Percentiles rank a stretch among this genome's conserved stretches.
phyloP scores from a whole-genome alignment of 2,113 vertebrate species.

The Bubo blakistoni region DNA sequence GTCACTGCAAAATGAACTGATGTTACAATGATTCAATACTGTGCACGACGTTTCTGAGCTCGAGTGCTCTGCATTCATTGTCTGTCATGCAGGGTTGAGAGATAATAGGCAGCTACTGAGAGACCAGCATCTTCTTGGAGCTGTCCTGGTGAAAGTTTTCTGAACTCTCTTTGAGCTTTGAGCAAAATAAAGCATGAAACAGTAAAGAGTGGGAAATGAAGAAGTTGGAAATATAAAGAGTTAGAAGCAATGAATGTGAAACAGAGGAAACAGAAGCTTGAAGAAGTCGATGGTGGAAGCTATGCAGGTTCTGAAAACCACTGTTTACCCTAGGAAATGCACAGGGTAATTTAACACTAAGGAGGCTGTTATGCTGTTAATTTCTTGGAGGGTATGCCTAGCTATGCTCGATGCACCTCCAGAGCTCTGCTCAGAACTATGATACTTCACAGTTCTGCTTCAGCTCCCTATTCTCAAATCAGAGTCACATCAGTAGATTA shows the following conservation, averaged over 20 bases:
- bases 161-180: constrained; percentile 16
- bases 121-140: neutral
- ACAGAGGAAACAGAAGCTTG: neutral
- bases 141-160: constrained; percentile 32
- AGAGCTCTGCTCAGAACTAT: neutral
- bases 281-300: neutral
- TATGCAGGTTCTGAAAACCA: neutral
- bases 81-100: neutral
- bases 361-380: neutral
- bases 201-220: constrained; percentile 1
- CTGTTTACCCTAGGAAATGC: neutral
- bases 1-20: constrained; percentile 46
- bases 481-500: constrained; percentile 6
- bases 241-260: neutral
- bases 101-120: constrained; percentile 18
- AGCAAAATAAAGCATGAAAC: constrained; percentile 25
- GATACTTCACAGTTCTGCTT: neutral
- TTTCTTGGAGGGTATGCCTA: neutral
- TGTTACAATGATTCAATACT: constrained; percentile 22
- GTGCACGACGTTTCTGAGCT: neutral
- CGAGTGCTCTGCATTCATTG: neutral
- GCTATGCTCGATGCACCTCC: neutral
- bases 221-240: constrained; percentile 5
- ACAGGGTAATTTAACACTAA: neutral
- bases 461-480: neutral